Conservation (phyloP, 2,113 vertebrate genomes). For the Seriola dumerili region DNA sequence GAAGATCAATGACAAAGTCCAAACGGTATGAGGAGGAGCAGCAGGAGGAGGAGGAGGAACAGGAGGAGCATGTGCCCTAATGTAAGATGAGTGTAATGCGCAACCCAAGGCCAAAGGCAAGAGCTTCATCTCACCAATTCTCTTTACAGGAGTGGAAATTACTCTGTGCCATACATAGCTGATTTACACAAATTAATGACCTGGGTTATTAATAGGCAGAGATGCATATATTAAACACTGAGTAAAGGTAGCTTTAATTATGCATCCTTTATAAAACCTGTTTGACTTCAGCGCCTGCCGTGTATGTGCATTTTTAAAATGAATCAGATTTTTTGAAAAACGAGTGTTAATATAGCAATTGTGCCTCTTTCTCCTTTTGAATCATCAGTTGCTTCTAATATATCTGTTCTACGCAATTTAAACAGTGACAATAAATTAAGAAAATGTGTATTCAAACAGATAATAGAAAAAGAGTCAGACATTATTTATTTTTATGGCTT, state of each 20-base stretch:
- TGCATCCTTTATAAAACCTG: slow-evolving; percentile 81
- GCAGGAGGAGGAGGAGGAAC: slow-evolving; percentile 53
- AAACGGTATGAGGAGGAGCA: slow-evolving; percentile 73
- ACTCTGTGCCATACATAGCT: slow-evolving; percentile 77
- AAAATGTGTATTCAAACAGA: slow-evolving; percentile 28
- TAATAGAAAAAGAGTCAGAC: slow-evolving; percentile 12
- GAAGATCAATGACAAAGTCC: slow-evolving; percentile 83
- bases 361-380: slow-evolving; percentile 25
- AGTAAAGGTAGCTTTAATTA: slow-evolving; percentile 86
- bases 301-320: slow-evolving; percentile 64
- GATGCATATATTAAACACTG: slow-evolving; percentile 83
- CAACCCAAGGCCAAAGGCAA: slow-evolving; percentile 81
- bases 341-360: slow-evolving; percentile 36
- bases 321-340: slow-evolving; percentile 61
- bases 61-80: slow-evolving; percentile 67
- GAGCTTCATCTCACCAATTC: slow-evolving; percentile 79
- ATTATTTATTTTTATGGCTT: slow-evolving; percentile 33
- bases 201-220: slow-evolving; percentile 80
- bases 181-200: slow-evolving; percentile 83
- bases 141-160: slow-evolving; percentile 78
- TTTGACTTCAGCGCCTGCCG: slow-evolving; percentile 70
- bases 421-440: slow-evolving; percentile 19
- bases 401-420: slow-evolving; percentile 16
- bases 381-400: slow-evolving; percentile 23
- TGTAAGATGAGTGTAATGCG: slow-evolving; percentile 77